Evolutionary conservation across 2,797 vertebrate species (phyloP).

Genomic region (Amblyopsis hoosieri): DNA sequence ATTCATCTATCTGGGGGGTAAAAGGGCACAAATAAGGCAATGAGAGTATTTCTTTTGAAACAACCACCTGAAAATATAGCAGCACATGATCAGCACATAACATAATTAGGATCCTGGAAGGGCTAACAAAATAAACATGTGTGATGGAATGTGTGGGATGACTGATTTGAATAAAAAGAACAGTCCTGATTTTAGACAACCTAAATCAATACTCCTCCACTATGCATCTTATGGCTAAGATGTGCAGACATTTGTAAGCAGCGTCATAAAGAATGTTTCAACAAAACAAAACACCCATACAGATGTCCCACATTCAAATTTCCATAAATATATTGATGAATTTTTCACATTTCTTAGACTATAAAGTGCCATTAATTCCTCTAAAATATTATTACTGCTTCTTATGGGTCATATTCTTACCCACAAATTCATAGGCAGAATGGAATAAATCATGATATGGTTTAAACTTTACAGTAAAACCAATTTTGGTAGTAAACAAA

Average conservation of each 20-base stretch:
- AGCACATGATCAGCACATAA: conserved; percentile 4
- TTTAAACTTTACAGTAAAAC: conserved; percentile 26
- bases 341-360: conserved; percentile 19
- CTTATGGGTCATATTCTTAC: conserved; percentile 5
- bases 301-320: conserved; percentile 41
- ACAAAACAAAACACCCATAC: not conserved
- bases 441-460: conserved; percentile 37
- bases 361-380: conserved; percentile 11
- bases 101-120: conserved; percentile 3
- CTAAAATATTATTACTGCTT: conserved; percentile 10
- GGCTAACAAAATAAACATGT: not conserved
- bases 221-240: too few species aligned
- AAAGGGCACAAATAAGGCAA: conserved; percentile 60
- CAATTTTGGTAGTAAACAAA: conserved; percentile 38
- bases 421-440: conserved; percentile 17
- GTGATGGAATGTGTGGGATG: not conserved
- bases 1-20: too few species aligned
- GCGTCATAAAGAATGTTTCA: conserved; percentile 10
- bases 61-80: conserved; percentile 1
- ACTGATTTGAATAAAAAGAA: too few species aligned
- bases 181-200: too few species aligned
- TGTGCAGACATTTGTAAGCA: too few species aligned
- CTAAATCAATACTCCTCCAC: too few species aligned
- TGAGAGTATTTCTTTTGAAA: too few species aligned
- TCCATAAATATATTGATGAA: conserved; percentile 47